Conservation (phyloP, 2,888 invertebrate genomes). For the Phortica okadai region DNA sequence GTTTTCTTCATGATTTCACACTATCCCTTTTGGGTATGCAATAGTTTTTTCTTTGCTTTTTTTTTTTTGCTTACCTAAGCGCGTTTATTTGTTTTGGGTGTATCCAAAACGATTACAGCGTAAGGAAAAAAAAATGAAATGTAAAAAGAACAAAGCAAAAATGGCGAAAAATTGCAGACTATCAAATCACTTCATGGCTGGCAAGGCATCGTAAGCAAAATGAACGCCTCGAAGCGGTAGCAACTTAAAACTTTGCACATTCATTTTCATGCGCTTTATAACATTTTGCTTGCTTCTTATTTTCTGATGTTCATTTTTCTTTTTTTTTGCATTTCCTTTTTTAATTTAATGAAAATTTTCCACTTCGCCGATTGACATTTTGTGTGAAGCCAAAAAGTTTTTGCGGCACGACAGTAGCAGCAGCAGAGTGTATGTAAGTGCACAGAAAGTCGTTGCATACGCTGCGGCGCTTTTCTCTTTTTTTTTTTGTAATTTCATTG, state of each 20-base stretch:
- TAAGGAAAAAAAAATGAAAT: slow-evolving; percentile 29
- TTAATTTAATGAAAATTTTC: slow-evolving; percentile 77
- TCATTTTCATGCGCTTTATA: slow-evolving; percentile 33
- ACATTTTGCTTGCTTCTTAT: slow-evolving; percentile 13
- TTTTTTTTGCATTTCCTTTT: slow-evolving; percentile 52
- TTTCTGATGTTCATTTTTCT: slow-evolving; percentile 28
- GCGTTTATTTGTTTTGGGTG: slow-evolving; percentile 68
- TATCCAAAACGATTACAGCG: slow-evolving; percentile 35
- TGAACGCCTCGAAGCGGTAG: slow-evolving; percentile 29
- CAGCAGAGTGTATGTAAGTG: slow-evolving; percentile 10
- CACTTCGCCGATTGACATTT: slow-evolving; percentile 75
- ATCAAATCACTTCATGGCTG: slow-evolving; percentile 49
- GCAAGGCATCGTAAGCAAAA: background rate
- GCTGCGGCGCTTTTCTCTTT: slow-evolving; percentile 44
- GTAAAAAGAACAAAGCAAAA: slow-evolving; percentile 31
- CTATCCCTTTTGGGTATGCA: slow-evolving; percentile 30
- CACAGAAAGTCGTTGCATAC: slow-evolving; percentile 56
- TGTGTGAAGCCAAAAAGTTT: slow-evolving; percentile 59
- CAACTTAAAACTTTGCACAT: slow-evolving; percentile 33
- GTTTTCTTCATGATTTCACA: background rate
- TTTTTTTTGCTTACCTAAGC: slow-evolving; percentile 65
- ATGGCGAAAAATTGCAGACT: slow-evolving; percentile 30
- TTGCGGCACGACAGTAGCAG: slow-evolving; percentile 35
- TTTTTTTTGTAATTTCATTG: slow-evolving; percentile 39
- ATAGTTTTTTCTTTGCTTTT: slow-evolving; percentile 32